Evolutionary conservation across 2,888 invertebrate species (phyloP).

Genomic region (Fabriciana adippe): DNA sequence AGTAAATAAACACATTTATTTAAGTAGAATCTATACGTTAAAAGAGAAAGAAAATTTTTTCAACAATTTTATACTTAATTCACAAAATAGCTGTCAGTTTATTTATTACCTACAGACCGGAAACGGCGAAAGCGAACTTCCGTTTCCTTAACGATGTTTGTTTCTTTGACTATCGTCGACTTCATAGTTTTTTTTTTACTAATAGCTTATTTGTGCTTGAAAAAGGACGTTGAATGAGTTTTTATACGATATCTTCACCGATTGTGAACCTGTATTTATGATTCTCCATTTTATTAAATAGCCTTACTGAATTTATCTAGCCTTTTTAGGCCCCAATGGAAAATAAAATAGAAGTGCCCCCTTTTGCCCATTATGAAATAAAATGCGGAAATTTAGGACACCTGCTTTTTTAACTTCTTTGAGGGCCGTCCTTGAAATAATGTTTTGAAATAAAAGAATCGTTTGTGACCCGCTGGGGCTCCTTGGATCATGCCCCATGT

Average conservation of each 20-base stretch:
- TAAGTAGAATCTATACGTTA: not conserved
- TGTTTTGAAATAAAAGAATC: too few species aligned
- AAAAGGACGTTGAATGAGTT: too few species aligned
- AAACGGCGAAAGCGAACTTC: constrained; percentile 38
- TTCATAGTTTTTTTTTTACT: constrained; percentile 3
- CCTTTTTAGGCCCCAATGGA: too few species aligned
- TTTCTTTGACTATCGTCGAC: constrained; percentile 26
- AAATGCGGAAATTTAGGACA: too few species aligned
- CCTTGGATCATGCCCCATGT: too few species aligned
- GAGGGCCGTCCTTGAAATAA: too few species aligned
- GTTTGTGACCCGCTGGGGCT: too few species aligned
- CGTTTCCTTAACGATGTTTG: constrained; percentile 41
- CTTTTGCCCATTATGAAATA: too few species aligned
- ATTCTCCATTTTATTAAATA: not conserved
- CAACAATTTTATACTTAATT: not conserved
- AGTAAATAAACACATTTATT: not conserved
- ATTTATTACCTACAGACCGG: constrained; percentile 31
- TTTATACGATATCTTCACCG: too few species aligned
- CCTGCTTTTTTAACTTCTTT: too few species aligned
- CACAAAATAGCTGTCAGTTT: constrained; percentile 13
- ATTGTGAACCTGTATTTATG: not conserved
- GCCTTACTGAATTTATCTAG: too few species aligned
- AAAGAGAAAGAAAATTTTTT: not conserved
- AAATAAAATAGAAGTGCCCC: too few species aligned
- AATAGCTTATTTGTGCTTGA: not conserved